Percentiles rank a stretch among this genome's conserved stretches.
Evolutionary conservation across 2,113 vertebrate genomes (phyloP).

Genomic region (Eleginops maclovinus): DNA sequence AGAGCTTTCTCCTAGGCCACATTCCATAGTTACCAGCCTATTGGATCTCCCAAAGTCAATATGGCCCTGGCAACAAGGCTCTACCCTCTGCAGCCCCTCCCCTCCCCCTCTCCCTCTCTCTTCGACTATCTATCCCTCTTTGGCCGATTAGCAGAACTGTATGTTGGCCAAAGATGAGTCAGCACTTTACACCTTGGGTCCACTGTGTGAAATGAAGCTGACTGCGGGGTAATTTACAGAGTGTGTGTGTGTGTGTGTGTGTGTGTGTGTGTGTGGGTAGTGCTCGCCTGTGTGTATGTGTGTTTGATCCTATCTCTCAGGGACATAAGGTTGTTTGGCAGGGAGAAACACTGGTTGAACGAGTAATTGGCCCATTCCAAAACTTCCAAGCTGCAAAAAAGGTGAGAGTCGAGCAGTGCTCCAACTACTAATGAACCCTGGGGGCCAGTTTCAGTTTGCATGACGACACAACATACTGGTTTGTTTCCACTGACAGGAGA

Average conservation of each 20-base stretch:
- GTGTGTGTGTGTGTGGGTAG: conserved; percentile 11
- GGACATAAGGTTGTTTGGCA: conserved; percentile 50
- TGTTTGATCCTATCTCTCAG: conserved; percentile 37
- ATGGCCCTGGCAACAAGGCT: conserved; percentile 63
- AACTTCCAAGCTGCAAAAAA: conserved; percentile 25
- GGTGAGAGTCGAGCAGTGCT: conserved; percentile 28
- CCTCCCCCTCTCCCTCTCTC: conserved; percentile 3
- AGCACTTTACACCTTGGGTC: conserved; percentile 72
- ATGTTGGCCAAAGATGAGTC: conserved; percentile 72
- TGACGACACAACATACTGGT: conserved; percentile 9
- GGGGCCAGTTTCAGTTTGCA: conserved; percentile 20
- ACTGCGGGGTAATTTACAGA: conserved; percentile 72
- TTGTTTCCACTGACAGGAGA: conserved; percentile 23
- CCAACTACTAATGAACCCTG: conserved; percentile 17
- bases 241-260: conserved; percentile 28
- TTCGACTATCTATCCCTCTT: conserved; percentile 46
- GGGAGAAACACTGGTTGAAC: conserved; percentile 19
- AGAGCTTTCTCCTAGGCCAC: conserved; percentile 22
- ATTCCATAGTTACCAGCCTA: conserved; percentile 45
- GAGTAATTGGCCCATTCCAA: conserved; percentile 52
- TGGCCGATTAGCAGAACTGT: conserved; percentile 64
- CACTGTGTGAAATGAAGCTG: conserved; percentile 69
- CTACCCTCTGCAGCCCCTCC: conserved; percentile 38
- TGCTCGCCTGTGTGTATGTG: conserved; percentile 13
- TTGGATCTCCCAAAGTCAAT: conserved; percentile 57